A percentile compares a stretch with the other conserved stretches of the same genome.
These are phyloP conservation scores for Uloborus plumipes DNA, from an alignment of 2,888 invertebrate species.

Conservation along the genomic window DNA sequence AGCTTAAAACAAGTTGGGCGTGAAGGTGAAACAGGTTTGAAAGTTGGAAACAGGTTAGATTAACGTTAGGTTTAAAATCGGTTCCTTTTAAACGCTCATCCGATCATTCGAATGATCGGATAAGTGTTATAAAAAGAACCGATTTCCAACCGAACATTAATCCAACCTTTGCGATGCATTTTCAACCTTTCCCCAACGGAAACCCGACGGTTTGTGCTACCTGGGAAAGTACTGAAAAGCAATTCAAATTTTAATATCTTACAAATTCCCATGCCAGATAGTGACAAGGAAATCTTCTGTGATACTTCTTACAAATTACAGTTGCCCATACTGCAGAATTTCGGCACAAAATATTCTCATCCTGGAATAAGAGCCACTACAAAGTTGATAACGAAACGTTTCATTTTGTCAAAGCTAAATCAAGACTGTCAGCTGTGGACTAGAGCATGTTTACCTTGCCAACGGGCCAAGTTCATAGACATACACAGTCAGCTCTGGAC, in stretches of 20 bases:
- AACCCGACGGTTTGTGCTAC: no score
- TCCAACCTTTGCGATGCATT: no score
- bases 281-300: neutral
- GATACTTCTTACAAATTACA: conserved; percentile 10
- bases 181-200: no score
- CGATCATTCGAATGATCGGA: no score
- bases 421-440: neutral
- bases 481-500: conserved; percentile 10
- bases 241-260: conserved; percentile 3
- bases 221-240: neutral
- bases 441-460: conserved; percentile 43
- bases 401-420: neutral
- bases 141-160: no score
- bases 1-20: no score
- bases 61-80: no score
- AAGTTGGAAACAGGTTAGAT: no score
- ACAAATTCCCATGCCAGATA: conserved; percentile 3
- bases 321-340: conserved; percentile 9
- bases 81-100: no score
- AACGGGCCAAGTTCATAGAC: conserved; percentile 64
- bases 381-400: neutral
- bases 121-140: no score
- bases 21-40: no score
- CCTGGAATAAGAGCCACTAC: conserved; percentile 7
- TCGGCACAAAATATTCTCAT: conserved; percentile 4